Conservation (phyloP, 92 coral and sea anemone genomes). For the Umimayanthus chanpuru region DNA sequence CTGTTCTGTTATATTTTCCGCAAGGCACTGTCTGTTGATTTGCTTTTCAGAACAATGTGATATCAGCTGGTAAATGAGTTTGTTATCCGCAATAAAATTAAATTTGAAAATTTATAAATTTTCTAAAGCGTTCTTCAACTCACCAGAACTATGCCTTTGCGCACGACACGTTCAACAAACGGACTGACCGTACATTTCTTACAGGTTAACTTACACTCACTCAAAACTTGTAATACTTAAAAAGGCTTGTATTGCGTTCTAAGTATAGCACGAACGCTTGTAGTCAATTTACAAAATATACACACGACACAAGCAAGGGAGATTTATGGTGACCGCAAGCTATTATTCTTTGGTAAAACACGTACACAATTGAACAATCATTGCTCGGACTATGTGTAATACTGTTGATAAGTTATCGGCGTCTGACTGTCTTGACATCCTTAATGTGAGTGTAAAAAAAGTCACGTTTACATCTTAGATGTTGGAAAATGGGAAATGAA, state of each 20-base stretch:
- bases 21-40: not conserved
- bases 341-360: not conserved
- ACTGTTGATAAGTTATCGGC: not conserved
- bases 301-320: not conserved
- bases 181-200: not conserved
- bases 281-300: constrained; percentile 6
- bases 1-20: too few species aligned
- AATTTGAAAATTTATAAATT: too few species aligned
- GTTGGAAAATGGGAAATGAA: not conserved
- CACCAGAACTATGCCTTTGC: not conserved
- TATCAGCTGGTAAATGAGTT: not conserved
- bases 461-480: not conserved
- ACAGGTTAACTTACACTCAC: too few species aligned
- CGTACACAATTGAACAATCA: not conserved
- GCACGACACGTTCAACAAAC: not conserved
- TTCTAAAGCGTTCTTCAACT: not conserved
- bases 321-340: not conserved
- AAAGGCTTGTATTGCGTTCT: not conserved
- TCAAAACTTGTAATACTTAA: not conserved
- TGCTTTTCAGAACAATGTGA: not conserved
- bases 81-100: not conserved
- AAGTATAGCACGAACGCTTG: not conserved
- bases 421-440: not conserved
- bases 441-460: not conserved
- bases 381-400: not conserved